These are phyloP conservation scores for Tyrophagus putrescentiae DNA, from an alignment of 1,140 invertebrate species.

Conservation along the genomic window DNA sequence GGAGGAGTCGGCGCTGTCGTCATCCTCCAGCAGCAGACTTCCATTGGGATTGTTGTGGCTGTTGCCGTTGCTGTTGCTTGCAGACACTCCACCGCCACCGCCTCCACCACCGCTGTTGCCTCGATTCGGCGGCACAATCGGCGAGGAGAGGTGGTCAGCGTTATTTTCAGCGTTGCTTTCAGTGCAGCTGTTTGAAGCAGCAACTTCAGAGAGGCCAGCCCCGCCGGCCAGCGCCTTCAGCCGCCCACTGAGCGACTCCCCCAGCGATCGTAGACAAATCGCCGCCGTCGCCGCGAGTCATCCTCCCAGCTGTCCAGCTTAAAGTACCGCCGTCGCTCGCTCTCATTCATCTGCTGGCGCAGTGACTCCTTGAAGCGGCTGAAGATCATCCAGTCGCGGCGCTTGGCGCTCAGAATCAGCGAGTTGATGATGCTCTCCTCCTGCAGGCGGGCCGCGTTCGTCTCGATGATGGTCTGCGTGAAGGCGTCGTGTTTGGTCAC, in stretches of 20 bases:
- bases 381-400: conserved; percentile 23
- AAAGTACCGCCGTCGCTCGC: conserved; percentile 40
- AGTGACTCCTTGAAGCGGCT: conserved; percentile 21
- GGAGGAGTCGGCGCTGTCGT: conserved; percentile 20
- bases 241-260: neutral
- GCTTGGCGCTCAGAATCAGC: conserved; percentile 22
- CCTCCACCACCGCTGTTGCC: neutral
- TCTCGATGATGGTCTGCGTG: conserved; percentile 7
- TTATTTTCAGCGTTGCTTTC: neutral
- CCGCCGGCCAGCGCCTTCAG: neutral
- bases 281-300: conserved; percentile 78
- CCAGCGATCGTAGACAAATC: conserved; percentile 78
- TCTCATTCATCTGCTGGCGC: neutral
- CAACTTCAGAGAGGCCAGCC: too few relatives aligned
- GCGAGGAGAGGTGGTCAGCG: neutral
- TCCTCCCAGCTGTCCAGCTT: conserved; percentile 98
- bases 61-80: neutral
- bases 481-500: conserved; percentile 97
- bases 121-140: conserved; percentile 9
- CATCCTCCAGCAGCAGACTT: conserved; percentile 8
- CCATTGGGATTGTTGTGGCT: neutral
- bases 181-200: neutral
- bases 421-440: conserved; percentile 24
- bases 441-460: conserved; percentile 17
- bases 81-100: too few relatives aligned